Evolutionary conservation across 2,888 invertebrate species (phyloP), one percentile per base, ranked within the genome.

Genomic region (Megastigmus dorsalis): DNA sequence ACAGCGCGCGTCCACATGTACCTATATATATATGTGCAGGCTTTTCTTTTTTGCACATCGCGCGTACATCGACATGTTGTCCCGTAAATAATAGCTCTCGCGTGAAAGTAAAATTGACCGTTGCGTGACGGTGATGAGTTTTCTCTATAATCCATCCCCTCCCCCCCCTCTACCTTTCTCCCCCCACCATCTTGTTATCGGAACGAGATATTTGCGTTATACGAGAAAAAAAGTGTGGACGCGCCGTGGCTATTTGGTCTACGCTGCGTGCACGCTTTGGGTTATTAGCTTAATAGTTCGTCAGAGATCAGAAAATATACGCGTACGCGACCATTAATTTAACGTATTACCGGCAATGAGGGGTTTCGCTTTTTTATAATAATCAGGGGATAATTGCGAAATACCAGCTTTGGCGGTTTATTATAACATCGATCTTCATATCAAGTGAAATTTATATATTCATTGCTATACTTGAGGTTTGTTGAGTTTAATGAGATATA

Each of bases 51-150:
- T n/a, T 18, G 7, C 23, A 43, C 20, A 30, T 30, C n/a, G 13
- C 7, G 13, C 15, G 33, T 20, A 30, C 33, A 62, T 60, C 23
- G 30, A 26, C 48, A 10, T 13, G 28, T n/a, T 18, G 54, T 45
- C 48, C 13, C 28, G 18, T 38, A 28, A 4, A 20, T n/a, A 15
- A 13, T 33, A 5, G 10, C 41, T 26, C 38, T 10, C 48, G 23
- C 15, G 48, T 41, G 54, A 54, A 62, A 69, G 69, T 43, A 54
- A 70, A 50, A 70, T 55, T 26, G 62, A 62, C 48, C 36, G 30
- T 36, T 48, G 72, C 59, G 50, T 41, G 70, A 59, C 38, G 45
- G 43, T 52, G 62, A 72, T 55, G 57, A 38, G 57, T 57, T 54
- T 62, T 62, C 23, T 45, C 65, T 50, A 20, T 6, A 36, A 43